Conservation (phyloP, 1,140 invertebrate species). For the Cotesia glomerata region DNA sequence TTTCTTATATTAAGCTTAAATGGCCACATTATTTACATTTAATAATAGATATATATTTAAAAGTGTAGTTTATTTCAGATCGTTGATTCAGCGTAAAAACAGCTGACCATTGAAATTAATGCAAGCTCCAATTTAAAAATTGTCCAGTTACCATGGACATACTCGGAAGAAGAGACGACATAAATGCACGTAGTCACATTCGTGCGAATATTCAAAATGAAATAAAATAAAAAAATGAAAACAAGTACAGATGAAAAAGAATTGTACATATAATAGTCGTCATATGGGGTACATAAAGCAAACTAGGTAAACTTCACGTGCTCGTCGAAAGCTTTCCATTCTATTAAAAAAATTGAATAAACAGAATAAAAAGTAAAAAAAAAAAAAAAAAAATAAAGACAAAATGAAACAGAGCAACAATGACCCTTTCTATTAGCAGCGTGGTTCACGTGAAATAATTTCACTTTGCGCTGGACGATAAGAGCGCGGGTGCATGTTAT, state of each 20-base stretch:
- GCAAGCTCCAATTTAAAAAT: conserved; percentile 22
- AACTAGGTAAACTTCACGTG: not conserved
- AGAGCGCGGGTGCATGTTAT: conserved; percentile 56
- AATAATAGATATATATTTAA: not conserved
- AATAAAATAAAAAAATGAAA: not conserved
- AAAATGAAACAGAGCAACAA: conserved; percentile 3
- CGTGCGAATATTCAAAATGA: not conserved
- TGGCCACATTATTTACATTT: too few relatives aligned
- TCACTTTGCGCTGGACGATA: conserved; percentile 59
- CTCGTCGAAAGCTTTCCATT: too few relatives aligned
- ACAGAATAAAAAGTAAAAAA: not conserved
- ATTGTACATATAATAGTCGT: not conserved
- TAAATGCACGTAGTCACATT: not conserved
- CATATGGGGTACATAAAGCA: not conserved
- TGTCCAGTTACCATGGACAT: conserved; percentile 6
- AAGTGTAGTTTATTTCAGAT: not conserved
- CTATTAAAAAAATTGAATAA: not conserved
- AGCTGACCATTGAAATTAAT: conserved; percentile 25
- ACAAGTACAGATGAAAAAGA: not conserved
- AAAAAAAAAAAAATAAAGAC: not conserved
- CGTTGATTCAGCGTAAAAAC: conserved; percentile 17
- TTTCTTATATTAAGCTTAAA: too few relatives aligned
- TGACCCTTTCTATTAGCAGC: conserved; percentile 36
- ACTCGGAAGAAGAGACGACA: too few relatives aligned
- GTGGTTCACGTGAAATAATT: conserved; percentile 57